Evolutionary conservation across 2,888 invertebrate genomes (phyloP).

Genomic region (Oscheius sp.): DNA sequence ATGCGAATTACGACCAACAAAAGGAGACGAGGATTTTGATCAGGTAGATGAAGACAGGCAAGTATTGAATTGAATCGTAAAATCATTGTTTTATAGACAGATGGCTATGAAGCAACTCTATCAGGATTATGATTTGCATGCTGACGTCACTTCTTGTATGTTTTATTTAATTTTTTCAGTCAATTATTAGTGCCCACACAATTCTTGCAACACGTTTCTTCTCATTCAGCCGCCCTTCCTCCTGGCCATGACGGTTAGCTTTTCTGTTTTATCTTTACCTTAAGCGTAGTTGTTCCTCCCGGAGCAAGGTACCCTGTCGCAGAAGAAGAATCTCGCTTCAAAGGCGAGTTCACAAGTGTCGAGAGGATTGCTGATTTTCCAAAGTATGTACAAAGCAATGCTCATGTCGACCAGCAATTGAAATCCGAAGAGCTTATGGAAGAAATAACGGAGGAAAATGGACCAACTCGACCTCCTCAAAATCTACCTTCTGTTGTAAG

Average conservation of each 20-base stretch:
- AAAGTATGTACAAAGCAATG: background rate
- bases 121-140: conserved; percentile 57
- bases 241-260: conserved; percentile 8
- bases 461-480: background rate
- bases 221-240: background rate
- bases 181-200: background rate
- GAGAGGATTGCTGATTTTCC: background rate
- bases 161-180: background rate
- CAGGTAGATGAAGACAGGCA: conserved; percentile 35
- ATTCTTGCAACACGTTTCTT: background rate
- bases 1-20: conserved; percentile 38
- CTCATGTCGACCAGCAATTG: background rate
- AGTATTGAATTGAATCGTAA: background rate
- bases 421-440: conserved; percentile 15
- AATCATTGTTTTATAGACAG: conserved; percentile 42
- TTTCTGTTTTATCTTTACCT: background rate
- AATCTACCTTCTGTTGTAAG: background rate
- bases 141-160: background rate
- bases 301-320: background rate
- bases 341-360: background rate
- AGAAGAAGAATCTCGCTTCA: background rate
- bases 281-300: conserved; percentile 4
- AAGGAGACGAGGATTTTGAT: conserved; percentile 41
- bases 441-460: background rate
- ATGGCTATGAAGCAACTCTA: conserved; percentile 65